Conservation (phyloP, 1,140 invertebrate genomes). For the Caenorhabditis elegans region WBcel235 BX284606.5:8125001-8125500, state of each 20-base stretch:
- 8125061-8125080: conserved; percentile 60
- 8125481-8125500: conserved; percentile 58
- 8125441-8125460: neutral
- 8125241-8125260: conserved; percentile 53
- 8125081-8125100: conserved; percentile 58
- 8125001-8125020: no score
- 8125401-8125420: no score
- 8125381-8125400: no score
- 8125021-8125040: neutral
- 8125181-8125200: conserved; percentile 56
- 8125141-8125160: conserved; percentile 50
- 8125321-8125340: no score
- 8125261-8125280: no score
- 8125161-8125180: conserved; percentile 53
- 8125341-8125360: no score
- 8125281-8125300: no score
- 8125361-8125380: no score
- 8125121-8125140: neutral
- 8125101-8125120: conserved; percentile 53
- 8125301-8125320: no score
- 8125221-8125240: conserved; percentile 56
- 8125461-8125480: conserved; percentile 44
- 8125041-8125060: conserved; percentile 41
- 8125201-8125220: conserved; percentile 59
- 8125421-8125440: no score